Conservation (phyloP, 2,113 vertebrate species). For the Odobenus rosmarus region DNA sequence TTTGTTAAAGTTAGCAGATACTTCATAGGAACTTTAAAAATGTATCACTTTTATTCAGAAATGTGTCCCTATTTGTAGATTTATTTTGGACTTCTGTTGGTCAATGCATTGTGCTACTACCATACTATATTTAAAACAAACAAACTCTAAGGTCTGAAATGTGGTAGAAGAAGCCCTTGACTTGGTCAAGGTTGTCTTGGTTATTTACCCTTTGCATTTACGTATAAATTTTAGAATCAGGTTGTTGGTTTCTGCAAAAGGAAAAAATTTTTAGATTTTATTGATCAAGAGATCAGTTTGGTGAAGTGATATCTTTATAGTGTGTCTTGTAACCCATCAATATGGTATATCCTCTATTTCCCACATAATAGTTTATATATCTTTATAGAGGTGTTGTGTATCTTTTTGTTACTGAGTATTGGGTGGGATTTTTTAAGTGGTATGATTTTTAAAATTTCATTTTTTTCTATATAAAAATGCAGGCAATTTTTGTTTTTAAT, state of each 20-base stretch:
- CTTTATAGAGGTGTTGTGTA: not conserved
- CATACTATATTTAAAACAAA: not conserved
- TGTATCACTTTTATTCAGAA: not conserved
- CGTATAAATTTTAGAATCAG: not conserved
- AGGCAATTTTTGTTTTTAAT: not conserved
- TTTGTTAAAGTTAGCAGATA: not conserved
- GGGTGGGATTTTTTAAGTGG: not conserved
- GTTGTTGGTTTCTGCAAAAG: not conserved
- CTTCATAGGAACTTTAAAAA: not conserved
- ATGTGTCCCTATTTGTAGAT: not conserved
- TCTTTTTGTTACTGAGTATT: not conserved
- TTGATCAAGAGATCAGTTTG: not conserved
- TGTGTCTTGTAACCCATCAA: not conserved
- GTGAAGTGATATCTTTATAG: not conserved
- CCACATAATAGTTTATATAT: not conserved
- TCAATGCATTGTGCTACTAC: not conserved
- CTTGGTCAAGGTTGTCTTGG: not conserved
- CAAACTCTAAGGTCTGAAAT: not conserved
- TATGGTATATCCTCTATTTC: not conserved
- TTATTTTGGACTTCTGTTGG: not conserved
- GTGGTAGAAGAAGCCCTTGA: not conserved
- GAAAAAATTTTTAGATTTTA: not conserved
- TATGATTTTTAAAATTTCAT: not conserved
- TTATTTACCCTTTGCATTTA: not conserved
- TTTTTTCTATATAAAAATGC: not conserved